Evolutionary conservation across 2,888 invertebrate genomes (phyloP), one percentile per base, ranked within the genome.

Genomic region (Nomada ruficornis): DNA sequence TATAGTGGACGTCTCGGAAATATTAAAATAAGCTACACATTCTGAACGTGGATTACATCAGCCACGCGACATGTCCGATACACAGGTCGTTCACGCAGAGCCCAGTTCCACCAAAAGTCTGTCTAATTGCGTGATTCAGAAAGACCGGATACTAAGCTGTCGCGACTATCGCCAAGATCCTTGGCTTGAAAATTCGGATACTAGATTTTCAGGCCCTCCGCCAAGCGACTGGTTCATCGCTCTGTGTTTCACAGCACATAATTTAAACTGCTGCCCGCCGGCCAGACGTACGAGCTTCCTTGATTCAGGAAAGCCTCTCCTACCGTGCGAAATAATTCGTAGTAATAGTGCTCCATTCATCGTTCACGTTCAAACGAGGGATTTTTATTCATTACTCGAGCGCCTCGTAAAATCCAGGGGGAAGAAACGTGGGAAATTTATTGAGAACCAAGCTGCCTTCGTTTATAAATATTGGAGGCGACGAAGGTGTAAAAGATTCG

Each of bases 1-100:
- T 36, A 36, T 7, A 7, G 20, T 9, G 36, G 4, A 15, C 59
- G 50, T 36, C 36, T 36, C 36, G 36, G 36, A 36, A 36, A 36
- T 36, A 44, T 62, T 26, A 26, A 42, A 75, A 60, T 60, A 26
- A 52, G 15, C 44, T 63, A 36, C 71, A 60, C 77, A 83, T 54
- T 70, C 55, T 15, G 50, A n/a, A 69, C 82, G 60, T 57, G 50
- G 54, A 73, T 83, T 86, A 86, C 87, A 87, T 87, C 86, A 86
- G 87, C 84, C 80, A 69, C 69, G 70, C 63, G 76, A 70, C 52
- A 70, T 57, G 72, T 60, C 47, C 29, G 64, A 54, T 68, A 26
- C 57, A 60, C 29, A 15, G 63, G 29, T 65, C 23, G 68, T 72
- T 63, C 62, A 63, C 62, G 55, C 60, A 44, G 65, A 57, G 79